Evolutionary conservation across 2,113 vertebrate species (phyloP), one percentile per base, ranked within the genome.

Genomic region (Prolemur simus): DNA sequence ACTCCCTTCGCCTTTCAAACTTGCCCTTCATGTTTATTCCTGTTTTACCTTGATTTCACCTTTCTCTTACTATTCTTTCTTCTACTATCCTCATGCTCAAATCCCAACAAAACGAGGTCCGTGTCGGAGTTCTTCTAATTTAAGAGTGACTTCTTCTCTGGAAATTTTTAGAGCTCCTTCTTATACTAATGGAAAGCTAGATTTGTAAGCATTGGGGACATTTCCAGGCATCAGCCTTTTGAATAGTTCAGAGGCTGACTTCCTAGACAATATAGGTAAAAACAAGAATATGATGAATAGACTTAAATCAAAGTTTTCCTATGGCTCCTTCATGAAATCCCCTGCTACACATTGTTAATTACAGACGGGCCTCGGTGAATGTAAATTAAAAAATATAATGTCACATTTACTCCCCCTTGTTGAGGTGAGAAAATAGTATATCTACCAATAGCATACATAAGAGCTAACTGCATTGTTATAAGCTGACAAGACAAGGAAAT

Each of bases 401-500:
- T 66, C 58, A 87, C 21, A 20, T 47, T 94, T 68, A 39, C 45
- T 87, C 21, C 66, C 25, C 32, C 39, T 32, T 73, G 37, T 56
- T 47, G 45, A 73, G 14, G 52, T 71, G 6, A 37, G 29, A 34
- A 90, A 93, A 34, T 86, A 29, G 34, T 58, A 5, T 32, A 81
- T 52, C 86, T 42, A 27, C 68, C 7, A 68, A 71, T 8, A 66
- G 21, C 39, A 73, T 45, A 25, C 8, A 37, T 66, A 42, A 91
- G 82, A 92, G 47, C 10, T 15, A 87, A 91, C 7, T 73, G 23
- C n/a, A 76, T 29, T 34, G 27, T 37, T 81, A 32, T 52, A 74
- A 69, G n/a, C n/a, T n/a, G 54, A 58, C 17, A 89, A 80, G 68
- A 95, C 42, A 91, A 82, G 18, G 56, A 93, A 89, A 93, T 64